Evolutionary conservation across 2,888 invertebrate genomes (phyloP).

Genomic region (Liodrosophila aerea): DNA sequence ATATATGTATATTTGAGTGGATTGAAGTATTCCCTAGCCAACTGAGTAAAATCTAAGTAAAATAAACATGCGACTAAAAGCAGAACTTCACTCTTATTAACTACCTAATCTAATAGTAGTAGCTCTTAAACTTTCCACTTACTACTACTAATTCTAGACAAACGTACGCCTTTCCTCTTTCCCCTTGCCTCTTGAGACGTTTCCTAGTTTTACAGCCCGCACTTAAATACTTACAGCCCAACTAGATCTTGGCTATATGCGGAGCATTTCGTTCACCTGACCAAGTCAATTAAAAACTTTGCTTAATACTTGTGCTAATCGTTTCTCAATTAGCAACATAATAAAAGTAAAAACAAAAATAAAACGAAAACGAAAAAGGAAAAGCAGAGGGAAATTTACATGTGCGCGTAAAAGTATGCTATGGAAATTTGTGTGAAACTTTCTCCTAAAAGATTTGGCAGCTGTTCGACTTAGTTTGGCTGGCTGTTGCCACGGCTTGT

Average conservation of each 20-base stretch:
- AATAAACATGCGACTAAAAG: too few species aligned
- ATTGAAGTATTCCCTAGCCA: too few species aligned
- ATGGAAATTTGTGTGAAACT: constrained; percentile 31
- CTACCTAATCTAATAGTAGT: too few species aligned
- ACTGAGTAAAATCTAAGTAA: too few species aligned
- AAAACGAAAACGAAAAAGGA: not conserved
- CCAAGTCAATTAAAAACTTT: constrained; percentile 30
- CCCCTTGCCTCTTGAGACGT: too few species aligned
- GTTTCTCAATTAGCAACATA: constrained; percentile 27
- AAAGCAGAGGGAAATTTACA: constrained; percentile 31
- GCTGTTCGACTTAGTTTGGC: constrained; percentile 23
- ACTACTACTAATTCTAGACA: too few species aligned
- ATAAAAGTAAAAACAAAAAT: not conserved
- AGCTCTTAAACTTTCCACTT: too few species aligned
- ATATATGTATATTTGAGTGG: too few species aligned
- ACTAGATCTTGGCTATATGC: constrained; percentile 1
- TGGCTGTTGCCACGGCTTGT: constrained; percentile 25
- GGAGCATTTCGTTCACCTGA: constrained; percentile 1
- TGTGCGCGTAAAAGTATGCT: constrained; percentile 41
- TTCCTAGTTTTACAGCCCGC: not conserved
- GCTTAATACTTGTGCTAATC: constrained; percentile 23
- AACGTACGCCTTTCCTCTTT: too few species aligned
- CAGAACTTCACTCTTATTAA: too few species aligned
- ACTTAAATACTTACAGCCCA: too few species aligned
- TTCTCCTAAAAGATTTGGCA: constrained; percentile 26